Percentiles rank a stretch among this genome's conserved stretches.
phyloP scores from a whole-genome alignment of 2,113 vertebrate species.

The Halichoerus grypus region DNA sequence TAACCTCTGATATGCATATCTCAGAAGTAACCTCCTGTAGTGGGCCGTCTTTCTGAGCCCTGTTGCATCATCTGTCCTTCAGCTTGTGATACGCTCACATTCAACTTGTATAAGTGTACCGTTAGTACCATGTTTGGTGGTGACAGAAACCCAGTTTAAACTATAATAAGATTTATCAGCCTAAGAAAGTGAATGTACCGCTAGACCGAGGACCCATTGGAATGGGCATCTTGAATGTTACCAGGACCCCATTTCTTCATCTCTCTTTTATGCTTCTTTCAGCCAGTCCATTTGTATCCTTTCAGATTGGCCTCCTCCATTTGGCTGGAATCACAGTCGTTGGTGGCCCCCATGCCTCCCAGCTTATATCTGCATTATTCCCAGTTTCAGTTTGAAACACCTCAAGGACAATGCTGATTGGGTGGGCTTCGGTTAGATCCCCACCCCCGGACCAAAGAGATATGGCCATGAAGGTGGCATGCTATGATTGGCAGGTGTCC shows the following conservation, averaged over 20 bases:
- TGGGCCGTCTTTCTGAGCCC: not conserved
- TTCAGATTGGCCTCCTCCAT: not conserved
- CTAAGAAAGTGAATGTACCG: not conserved
- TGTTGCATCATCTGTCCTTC: not conserved
- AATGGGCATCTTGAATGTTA: not conserved
- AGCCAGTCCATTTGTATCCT: not conserved
- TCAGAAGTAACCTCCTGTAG: not conserved
- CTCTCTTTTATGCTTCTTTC: not conserved
- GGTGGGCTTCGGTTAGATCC: not conserved
- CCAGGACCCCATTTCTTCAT: not conserved
- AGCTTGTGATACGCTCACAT: not conserved
- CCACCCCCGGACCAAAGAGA: not conserved
- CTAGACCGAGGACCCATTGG: not conserved
- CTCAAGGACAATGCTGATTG: not conserved
- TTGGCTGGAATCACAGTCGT: not conserved
- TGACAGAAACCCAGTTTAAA: not conserved
- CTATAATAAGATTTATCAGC: not conserved
- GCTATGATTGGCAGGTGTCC: not conserved
- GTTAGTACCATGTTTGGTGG: not conserved
- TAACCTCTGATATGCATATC: not conserved
- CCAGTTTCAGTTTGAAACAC: not conserved
- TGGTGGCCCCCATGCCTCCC: not conserved
- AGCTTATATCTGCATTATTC: not conserved
- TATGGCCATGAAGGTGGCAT: not conserved
- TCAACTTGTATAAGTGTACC: not conserved